Percentiles rank a stretch among this genome's conserved stretches.
Evolutionary conservation across 2,888 invertebrate species (phyloP).

Genomic region (Cotesia congregata): DNA sequence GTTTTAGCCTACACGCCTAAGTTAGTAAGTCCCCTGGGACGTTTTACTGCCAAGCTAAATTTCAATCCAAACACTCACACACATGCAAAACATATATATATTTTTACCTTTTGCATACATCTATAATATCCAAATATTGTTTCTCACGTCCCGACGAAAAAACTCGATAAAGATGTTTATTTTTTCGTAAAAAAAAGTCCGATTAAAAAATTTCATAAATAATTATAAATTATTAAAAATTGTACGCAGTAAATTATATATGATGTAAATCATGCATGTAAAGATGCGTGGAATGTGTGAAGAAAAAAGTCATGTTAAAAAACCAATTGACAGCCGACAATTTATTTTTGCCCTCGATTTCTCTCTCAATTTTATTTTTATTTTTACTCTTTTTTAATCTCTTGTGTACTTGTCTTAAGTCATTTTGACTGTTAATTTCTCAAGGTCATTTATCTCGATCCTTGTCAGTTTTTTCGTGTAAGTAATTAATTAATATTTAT

Average conservation of each 20-base stretch:
- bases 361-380: constrained; percentile 30
- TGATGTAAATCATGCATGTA: constrained; percentile 25
- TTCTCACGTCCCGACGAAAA: neutral
- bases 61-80: constrained; percentile 12
- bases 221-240: constrained; percentile 19
- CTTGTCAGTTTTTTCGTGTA: constrained; percentile 3
- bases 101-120: neutral
- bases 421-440: neutral
- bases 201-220: neutral
- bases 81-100: neutral
- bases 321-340: constrained; percentile 29
- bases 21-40: neutral
- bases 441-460: neutral
- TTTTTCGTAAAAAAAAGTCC: neutral
- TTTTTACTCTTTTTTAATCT: constrained; percentile 7
- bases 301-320: constrained; percentile 6
- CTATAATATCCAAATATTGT: neutral
- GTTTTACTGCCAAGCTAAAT: constrained; percentile 22
- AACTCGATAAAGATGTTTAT: neutral
- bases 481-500: neutral
- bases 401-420: constrained; percentile 23
- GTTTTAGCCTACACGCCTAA: constrained; percentile 34
- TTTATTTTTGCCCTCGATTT: constrained; percentile 39
- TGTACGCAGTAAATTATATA: neutral
- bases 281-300: constrained; percentile 9